A percentile compares a stretch with the other conserved stretches of the same genome.
Evolutionary conservation across 2,888 invertebrate species (phyloP).

Genomic region (Panopea generosa): DNA sequence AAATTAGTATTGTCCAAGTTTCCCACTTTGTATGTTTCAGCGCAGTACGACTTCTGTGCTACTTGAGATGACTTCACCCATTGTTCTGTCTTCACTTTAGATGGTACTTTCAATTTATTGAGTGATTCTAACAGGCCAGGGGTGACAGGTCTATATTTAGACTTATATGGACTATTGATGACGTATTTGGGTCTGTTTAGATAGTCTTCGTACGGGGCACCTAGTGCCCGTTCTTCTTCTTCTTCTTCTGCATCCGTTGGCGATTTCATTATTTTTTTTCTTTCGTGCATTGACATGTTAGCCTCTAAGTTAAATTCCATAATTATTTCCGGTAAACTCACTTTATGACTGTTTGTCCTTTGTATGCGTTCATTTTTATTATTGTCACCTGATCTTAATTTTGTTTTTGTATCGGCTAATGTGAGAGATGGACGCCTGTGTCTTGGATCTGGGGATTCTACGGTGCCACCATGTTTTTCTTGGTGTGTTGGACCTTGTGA

Average conservation of each 20-base stretch:
- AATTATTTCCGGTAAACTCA: slow-evolving; percentile 66
- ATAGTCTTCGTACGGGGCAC: slow-evolving; percentile 57
- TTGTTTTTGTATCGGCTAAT: background rate
- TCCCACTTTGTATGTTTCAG: slow-evolving; percentile 36
- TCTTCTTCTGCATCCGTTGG: slow-evolving; percentile 16
- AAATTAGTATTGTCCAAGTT: slow-evolving; percentile 36
- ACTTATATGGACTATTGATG: slow-evolving; percentile 42
- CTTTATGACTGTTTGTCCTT: slow-evolving; percentile 37
- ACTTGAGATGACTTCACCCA: slow-evolving; percentile 58
- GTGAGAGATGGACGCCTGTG: background rate
- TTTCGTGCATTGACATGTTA: slow-evolving; percentile 14
- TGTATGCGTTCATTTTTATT: slow-evolving; percentile 6
- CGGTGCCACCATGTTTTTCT: background rate
- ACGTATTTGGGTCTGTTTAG: slow-evolving; percentile 34
- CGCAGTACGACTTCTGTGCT: slow-evolving; percentile 36
- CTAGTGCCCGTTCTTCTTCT: slow-evolving; percentile 47
- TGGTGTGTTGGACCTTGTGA: background rate
- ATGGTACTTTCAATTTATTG: slow-evolving; percentile 57
- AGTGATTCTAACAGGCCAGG: slow-evolving; percentile 67
- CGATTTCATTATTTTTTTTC: background rate
- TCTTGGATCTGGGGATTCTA: background rate
- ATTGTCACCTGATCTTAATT: no score
- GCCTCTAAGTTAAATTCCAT: slow-evolving; percentile 62
- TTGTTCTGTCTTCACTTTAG: slow-evolving; percentile 64
- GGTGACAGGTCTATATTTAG: slow-evolving; percentile 62